These are phyloP conservation scores for Cephalopterus ornatus DNA, from an alignment of 2,113 vertebrate species.

Conservation along the genomic window DNA sequence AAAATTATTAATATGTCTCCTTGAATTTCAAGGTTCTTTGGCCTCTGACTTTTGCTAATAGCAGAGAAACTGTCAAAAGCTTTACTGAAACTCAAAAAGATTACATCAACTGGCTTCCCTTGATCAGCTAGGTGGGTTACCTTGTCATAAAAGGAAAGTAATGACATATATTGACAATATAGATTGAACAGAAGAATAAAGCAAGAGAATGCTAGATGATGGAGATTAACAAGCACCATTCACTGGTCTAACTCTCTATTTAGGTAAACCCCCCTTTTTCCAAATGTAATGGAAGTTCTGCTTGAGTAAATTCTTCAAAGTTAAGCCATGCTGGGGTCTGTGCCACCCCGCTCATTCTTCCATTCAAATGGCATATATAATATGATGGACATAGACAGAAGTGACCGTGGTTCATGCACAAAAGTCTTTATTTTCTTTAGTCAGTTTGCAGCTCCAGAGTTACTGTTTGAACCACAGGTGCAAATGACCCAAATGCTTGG, in stretches of 20 bases:
- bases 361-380: not conserved
- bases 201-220: not conserved
- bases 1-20: not conserved
- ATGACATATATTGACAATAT: not conserved
- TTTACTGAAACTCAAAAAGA: not conserved
- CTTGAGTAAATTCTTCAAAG: not conserved
- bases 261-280: not conserved
- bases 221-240: not conserved
- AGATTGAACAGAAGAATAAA: not conserved
- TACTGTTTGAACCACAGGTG: not conserved
- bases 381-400: not conserved
- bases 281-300: not conserved
- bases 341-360: not conserved
- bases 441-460: not conserved
- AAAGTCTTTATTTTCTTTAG: not conserved
- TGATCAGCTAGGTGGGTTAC: not conserved
- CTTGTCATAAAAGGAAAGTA: not conserved
- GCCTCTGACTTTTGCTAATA: not conserved
- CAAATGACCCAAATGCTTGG: not conserved
- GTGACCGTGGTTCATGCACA: not conserved
- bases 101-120: not conserved
- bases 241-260: not conserved
- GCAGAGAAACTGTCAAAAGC: not conserved
- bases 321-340: not conserved
- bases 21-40: not conserved